Percentiles rank a stretch among this genome's conserved stretches.
Conservation (phyloP, 2,113 vertebrate species). For the Chloroceryle aenea region DNA sequence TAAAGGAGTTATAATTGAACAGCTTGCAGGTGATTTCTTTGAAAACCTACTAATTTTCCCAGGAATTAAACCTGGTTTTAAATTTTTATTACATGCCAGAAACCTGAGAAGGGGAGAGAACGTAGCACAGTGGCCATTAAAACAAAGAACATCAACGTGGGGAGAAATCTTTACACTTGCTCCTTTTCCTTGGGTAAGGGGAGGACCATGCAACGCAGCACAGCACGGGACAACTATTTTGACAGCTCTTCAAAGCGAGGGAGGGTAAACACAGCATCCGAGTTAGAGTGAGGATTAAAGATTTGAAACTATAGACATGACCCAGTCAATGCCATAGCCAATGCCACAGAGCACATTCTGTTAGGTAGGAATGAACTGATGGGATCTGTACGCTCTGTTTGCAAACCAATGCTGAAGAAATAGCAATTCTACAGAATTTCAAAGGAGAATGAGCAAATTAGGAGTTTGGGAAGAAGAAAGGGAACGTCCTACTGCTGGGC, state of each 20-base stretch:
- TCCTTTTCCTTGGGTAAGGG: not conserved
- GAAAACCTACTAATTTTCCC: not conserved
- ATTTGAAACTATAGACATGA: not conserved
- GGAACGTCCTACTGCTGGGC: not conserved
- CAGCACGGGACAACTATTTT: fast-evolving
- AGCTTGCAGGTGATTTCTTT: not conserved
- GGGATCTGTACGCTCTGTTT: not conserved
- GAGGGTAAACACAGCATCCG: not conserved
- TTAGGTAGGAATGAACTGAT: not conserved
- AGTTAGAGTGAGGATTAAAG: not conserved
- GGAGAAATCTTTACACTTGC: not conserved
- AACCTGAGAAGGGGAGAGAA: not conserved
- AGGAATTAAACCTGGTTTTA: not conserved
- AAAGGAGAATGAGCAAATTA: not conserved
- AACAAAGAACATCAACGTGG: not conserved
- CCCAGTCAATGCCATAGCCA: not conserved
- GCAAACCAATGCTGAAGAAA: not conserved
- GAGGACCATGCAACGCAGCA: not conserved
- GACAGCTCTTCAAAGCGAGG: not conserved
- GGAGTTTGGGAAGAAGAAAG: not conserved
- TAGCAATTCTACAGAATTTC: not conserved
- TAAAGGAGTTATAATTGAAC: not conserved
- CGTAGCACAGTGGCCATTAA: not conserved
- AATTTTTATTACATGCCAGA: not conserved
- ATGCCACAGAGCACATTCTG: not conserved